Evolutionary conservation across 2,888 invertebrate species (phyloP).

Genomic region (Rutpela maculata): DNA sequence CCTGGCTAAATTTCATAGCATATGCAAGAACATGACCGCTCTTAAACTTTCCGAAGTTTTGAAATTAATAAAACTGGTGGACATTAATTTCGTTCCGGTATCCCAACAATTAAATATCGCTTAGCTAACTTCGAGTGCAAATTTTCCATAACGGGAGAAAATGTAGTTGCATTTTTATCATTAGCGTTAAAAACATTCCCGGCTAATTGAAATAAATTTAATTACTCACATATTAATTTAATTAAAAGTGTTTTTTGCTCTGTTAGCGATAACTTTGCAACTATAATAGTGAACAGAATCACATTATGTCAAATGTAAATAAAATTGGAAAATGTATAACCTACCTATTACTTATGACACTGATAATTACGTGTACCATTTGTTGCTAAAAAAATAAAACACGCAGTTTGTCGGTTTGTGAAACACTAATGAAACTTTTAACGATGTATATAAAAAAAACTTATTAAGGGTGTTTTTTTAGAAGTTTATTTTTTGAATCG

Average conservation of each 20-base stretch:
- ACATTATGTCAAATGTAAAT: background rate
- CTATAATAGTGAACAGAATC: background rate
- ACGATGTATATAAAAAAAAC: too few species aligned
- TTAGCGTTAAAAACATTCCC: background rate
- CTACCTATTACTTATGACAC: too few species aligned
- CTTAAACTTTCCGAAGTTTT: conserved; percentile 30
- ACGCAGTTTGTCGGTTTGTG: too few species aligned
- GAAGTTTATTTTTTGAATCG: too few species aligned
- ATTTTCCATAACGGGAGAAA: background rate
- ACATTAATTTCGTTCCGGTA: conserved; percentile 36
- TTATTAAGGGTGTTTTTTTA: too few species aligned
- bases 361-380: too few species aligned
- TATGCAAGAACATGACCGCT: conserved; percentile 38
- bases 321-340: background rate
- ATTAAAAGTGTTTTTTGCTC: background rate
- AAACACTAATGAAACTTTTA: too few species aligned
- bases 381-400: too few species aligned
- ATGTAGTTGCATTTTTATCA: background rate
- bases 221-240: background rate
- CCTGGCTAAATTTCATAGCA: conserved; percentile 27
- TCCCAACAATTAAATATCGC: conserved; percentile 40
- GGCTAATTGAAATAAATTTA: background rate
- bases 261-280: background rate
- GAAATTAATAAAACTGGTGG: conserved; percentile 39
- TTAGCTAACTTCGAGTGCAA: conserved; percentile 17